Evolutionary conservation across 2,888 invertebrate species (phyloP), one percentile per base, ranked within the genome.

Genomic region (Drosophila eohydei): DNA sequence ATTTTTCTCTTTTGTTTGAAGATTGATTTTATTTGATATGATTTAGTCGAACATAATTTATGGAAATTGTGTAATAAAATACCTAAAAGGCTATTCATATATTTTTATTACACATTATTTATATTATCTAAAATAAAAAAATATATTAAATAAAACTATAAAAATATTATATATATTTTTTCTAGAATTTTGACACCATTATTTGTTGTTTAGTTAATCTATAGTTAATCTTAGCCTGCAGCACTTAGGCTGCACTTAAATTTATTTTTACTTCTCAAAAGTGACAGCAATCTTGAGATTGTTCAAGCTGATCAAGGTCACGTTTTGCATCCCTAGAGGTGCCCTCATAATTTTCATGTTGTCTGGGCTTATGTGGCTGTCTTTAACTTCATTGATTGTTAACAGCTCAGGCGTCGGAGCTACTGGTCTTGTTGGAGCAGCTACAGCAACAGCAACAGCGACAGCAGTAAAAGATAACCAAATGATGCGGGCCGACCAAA

Each of bases 381-480:
- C 63, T 59, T 74, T 60, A 66, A 69, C 70, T 71, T 71, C 65
- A 73, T 74, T 81, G 83, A 83, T 81, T 83, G 72, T 77, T 79
- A 67, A 83, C 81, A 81, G 84, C 84, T 74, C 63, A 43, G 73
- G 77, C 77, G 74, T 77, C 74, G 66, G 12, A 55, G 85, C 83
- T 83, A 85, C 83, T 80, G 83, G 83, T 83, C 83, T 83, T 83
- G 73, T 66, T 66, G 68, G 51, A 63, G 74, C 66, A 63, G 58
- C 56, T 52, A 36, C 63, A 61, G 14, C 50, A 34, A 26, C 68
- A 48, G 16, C 70, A 3, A 2, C 55, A 30, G 55, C 30, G 1
- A 30, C 55, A 32, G 57, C 61, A 36, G 41, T 57, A 64, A 40
- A 40, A 73, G 63, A 62, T 72, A 67, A 78, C 59, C 77, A 74